Evolutionary conservation across 1,140 invertebrate species (phyloP).

Genomic region (Elymnias hypermnestra): DNA sequence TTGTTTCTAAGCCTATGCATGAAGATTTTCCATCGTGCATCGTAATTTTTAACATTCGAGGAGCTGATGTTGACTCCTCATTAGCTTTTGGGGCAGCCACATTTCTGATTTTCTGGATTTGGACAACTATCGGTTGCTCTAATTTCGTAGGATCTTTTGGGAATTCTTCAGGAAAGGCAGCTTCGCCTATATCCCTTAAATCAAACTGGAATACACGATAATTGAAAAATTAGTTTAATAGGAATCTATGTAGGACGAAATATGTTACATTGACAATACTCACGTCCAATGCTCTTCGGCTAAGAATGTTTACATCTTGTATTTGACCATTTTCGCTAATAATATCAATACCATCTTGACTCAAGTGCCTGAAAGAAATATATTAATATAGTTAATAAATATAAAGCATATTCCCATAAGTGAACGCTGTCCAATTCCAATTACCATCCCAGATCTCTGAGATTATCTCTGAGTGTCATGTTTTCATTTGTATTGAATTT

Average conservation of each 20-base stretch:
- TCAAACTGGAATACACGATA: conserved; percentile 85
- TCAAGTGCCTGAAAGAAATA: conserved; percentile 79
- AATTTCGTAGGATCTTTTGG: conserved; percentile 78
- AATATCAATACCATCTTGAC: conserved; percentile 80
- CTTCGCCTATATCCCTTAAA: conserved; percentile 84
- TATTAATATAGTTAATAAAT: conserved; percentile 26
- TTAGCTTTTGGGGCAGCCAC: conserved; percentile 92
- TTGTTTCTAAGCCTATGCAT: conserved; percentile 86
- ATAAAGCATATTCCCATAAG: conserved; percentile 13
- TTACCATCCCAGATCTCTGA: conserved; percentile 79
- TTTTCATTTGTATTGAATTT: conserved; percentile 48
- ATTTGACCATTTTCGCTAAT: conserved; percentile 81
- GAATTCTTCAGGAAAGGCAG: conserved; percentile 77
- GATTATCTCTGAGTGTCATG: conserved; percentile 68
- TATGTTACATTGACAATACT: conserved; percentile 55
- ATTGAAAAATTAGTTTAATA: background rate
- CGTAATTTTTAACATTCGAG: conserved; percentile 88
- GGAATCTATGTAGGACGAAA: conserved; percentile 1
- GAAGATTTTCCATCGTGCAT: conserved; percentile 90
- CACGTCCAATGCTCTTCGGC: conserved; percentile 85
- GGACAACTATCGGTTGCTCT: conserved; percentile 85
- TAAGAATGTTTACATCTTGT: conserved; percentile 78
- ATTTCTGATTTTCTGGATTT: conserved; percentile 92
- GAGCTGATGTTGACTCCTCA: conserved; percentile 88
- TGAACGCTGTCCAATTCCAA: conserved; percentile 21